Conservation (phyloP, 1,140 invertebrate species). For the Andrena cerasifolii region DNA sequence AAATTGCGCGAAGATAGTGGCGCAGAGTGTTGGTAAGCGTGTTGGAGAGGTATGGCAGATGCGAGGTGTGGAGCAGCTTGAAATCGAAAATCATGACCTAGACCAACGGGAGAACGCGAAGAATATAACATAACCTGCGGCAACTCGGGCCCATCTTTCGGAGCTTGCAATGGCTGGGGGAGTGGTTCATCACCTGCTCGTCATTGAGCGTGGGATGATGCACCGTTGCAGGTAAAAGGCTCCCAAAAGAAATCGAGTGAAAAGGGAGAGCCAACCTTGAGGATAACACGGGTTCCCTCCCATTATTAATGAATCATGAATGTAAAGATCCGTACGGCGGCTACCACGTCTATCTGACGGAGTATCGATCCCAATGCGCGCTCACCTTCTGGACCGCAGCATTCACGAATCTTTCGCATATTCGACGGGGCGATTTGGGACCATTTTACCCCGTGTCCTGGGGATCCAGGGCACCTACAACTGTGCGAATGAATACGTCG, state of each 20-base stretch:
- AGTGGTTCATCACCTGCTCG: slow-evolving; percentile 74
- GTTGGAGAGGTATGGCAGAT: slow-evolving; percentile 43
- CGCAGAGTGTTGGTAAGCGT: not conserved
- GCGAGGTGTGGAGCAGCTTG: slow-evolving; percentile 39
- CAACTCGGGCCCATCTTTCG: slow-evolving; percentile 4
- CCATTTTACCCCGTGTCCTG: not conserved
- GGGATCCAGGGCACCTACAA: too few species aligned
- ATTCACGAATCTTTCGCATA: not conserved
- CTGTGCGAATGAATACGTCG: too few species aligned
- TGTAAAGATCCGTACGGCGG: slow-evolving; percentile 53
- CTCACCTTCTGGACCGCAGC: slow-evolving; percentile 23
- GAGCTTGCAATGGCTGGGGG: slow-evolving; percentile 15
- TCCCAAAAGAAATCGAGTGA: slow-evolving; percentile 60
- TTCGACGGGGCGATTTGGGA: not conserved
- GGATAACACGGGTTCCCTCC: slow-evolving; percentile 64
- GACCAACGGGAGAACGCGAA: slow-evolving; percentile 44
- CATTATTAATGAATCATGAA: slow-evolving; percentile 72
- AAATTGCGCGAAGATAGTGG: not conserved
- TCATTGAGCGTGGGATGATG: slow-evolving; percentile 76
- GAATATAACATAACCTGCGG: slow-evolving; percentile 49
- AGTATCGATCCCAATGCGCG: slow-evolving; percentile 57
- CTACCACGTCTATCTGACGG: slow-evolving; percentile 49
- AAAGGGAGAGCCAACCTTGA: slow-evolving; percentile 53
- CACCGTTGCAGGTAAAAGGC: slow-evolving; percentile 63
- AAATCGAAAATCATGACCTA: slow-evolving; percentile 54